These are phyloP conservation scores for Maccullochella peelii DNA, from an alignment of 2,113 vertebrate species.

Conservation along the genomic window DNA sequence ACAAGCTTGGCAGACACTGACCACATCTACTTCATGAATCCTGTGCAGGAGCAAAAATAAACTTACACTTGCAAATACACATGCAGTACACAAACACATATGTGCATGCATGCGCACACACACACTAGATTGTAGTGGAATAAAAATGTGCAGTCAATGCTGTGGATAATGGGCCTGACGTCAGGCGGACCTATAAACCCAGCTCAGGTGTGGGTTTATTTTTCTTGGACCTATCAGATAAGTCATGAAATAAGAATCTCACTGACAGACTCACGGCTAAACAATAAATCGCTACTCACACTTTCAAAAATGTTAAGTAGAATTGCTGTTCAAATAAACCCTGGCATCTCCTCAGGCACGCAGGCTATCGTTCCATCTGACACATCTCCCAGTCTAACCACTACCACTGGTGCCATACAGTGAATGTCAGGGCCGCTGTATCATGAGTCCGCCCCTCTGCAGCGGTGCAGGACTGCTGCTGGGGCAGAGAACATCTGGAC, in stretches of 20 bases:
- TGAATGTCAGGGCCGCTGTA: slow-evolving; percentile 12
- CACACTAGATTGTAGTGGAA: slow-evolving; percentile 35
- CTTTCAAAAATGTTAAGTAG: slow-evolving; percentile 80
- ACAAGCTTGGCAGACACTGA: slow-evolving; percentile 16
- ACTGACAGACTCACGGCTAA: slow-evolving; percentile 69
- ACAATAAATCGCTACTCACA: slow-evolving; percentile 78
- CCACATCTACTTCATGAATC: slow-evolving; percentile 5
- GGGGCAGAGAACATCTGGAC: slow-evolving; percentile 62
- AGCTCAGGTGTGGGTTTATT: slow-evolving; percentile 84
- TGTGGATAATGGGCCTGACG: slow-evolving; percentile 78
- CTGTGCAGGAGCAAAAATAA: slow-evolving; percentile 13
- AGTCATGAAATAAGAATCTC: slow-evolving; percentile 82
- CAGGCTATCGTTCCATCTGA: slow-evolving; percentile 63
- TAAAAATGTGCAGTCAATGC: slow-evolving; percentile 61
- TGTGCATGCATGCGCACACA: neutral
- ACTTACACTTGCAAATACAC: slow-evolving; percentile 22
- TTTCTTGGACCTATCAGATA: slow-evolving; percentile 81
- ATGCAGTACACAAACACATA: slow-evolving; percentile 23
- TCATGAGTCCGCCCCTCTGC: slow-evolving; percentile 2
- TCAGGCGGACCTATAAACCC: slow-evolving; percentile 78
- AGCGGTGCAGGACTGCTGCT: slow-evolving; percentile 9
- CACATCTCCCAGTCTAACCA: slow-evolving; percentile 47
- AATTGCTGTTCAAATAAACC: slow-evolving; percentile 84
- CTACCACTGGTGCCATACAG: slow-evolving; percentile 18
- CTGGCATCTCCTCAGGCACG: slow-evolving; percentile 64